Evolutionary conservation across 2,888 invertebrate genomes (phyloP), one percentile per base, ranked within the genome.

Genomic region (Philaethria dido): DNA sequence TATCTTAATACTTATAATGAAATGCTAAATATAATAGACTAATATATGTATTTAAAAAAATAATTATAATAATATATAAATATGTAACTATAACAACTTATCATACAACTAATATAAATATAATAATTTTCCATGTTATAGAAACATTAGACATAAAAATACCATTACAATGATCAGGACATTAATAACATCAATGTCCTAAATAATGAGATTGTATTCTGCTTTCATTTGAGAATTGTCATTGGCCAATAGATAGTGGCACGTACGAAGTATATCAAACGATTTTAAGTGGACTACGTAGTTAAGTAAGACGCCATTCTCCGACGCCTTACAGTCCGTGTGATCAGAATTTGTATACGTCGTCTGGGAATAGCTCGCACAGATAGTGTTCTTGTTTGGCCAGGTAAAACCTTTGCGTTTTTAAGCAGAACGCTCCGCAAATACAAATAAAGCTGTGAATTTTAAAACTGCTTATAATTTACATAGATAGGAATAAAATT

Each of bases 281-380:
- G 69, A 63, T 70, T 73, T 72, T 68, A 73, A 72, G 69, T 72
- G 66, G 70, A 73, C 66, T 72, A 72, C 64, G 62, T 62, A 69
- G 69, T 57, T 74, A 69, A 77, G 72, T 72, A 68, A 74, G 77
- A 77, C 78, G 78, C 77, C 77, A 75, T 77, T 77, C 69, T 74
- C 73, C 77, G 75, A 74, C 77, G 79, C 79, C 77, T 73, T 72
- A 66, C 73, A 64, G 77, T 71, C 73, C 81, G 79, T 90, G 91
- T 90, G 90, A 90, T 85, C 86, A 85, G 91, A 91, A 91, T 91
- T 88, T 82, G 85, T 89, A 85, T 87, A 87, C 81, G 79, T 73
- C 78, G 88, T 85, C 87, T 88, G 89, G 86, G 89, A 90, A 88
- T 86, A 88, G 85, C 83, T 82, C 77, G 81, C 78, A 76, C 78